These are phyloP conservation scores for Neotoma lepida DNA, from an alignment of 2,113 vertebrate genomes.

Conservation along the genomic window DNA sequence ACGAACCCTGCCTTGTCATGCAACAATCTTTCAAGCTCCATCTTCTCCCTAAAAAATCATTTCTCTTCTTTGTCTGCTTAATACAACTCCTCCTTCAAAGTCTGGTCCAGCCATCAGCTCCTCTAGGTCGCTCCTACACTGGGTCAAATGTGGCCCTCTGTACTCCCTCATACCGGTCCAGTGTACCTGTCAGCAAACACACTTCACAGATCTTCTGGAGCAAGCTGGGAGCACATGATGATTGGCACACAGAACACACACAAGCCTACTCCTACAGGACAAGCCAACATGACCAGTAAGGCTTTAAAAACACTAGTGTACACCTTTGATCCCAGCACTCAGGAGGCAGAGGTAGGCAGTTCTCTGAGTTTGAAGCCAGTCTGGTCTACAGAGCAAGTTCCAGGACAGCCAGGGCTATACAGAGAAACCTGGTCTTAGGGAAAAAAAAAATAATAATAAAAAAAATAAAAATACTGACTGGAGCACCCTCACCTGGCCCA, in stretches of 20 bases:
- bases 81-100: background rate
- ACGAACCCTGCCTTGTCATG: background rate
- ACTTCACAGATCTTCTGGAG: background rate
- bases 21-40: background rate
- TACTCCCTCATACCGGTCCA: background rate
- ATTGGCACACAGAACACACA: background rate
- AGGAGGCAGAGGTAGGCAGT: background rate
- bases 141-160: background rate
- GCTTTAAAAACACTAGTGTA: background rate
- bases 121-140: background rate
- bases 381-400: background rate
- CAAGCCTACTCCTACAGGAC: background rate
- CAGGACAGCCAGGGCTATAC: background rate
- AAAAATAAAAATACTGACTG: background rate
- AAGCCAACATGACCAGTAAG: background rate
- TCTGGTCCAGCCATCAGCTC: background rate
- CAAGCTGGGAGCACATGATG: background rate
- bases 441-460: background rate
- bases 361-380: background rate
- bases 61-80: slow-evolving; percentile 18
- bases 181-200: background rate
- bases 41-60: background rate
- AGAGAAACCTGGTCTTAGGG: background rate
- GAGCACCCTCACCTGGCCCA: background rate
- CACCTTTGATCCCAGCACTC: background rate